Percentiles rank a stretch among this genome's conserved stretches.
These are phyloP conservation scores for Campaea margaritaria DNA, from an alignment of 2,888 invertebrate genomes.

Conservation along the genomic window DNA sequence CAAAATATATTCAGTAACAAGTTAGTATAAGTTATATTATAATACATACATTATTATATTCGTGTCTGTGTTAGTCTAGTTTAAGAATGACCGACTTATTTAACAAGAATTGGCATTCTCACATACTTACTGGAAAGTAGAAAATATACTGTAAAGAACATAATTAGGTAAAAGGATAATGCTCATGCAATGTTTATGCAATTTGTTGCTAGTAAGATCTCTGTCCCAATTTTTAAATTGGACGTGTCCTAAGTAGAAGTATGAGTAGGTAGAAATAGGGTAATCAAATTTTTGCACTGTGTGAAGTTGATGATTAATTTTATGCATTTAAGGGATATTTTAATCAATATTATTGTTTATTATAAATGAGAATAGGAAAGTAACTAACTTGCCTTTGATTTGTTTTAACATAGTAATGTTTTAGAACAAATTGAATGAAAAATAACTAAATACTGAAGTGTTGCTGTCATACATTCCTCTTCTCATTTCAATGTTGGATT, in stretches of 20 bases:
- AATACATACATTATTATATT: constrained; percentile 4
- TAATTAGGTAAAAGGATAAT: not conserved
- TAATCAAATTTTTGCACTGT: constrained; percentile 52
- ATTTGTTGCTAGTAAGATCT: constrained; percentile 7
- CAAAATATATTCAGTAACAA: constrained; percentile 19
- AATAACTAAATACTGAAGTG: not conserved
- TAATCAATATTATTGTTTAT: constrained; percentile 23
- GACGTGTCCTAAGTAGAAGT: constrained; percentile 25
- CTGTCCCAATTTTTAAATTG: constrained; percentile 10
- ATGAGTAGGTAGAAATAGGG: constrained; percentile 6
- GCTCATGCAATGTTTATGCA: not conserved
- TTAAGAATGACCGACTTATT: not conserved
- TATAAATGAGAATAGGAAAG: constrained; percentile 49
- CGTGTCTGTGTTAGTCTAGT: not conserved
- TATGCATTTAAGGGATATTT: constrained; percentile 61
- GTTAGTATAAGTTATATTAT: constrained; percentile 16
- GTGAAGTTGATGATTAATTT: constrained; percentile 55
- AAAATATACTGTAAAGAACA: too few species aligned
- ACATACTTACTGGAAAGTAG: too few species aligned
- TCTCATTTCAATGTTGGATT: constrained; percentile 46
- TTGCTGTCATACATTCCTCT: constrained; percentile 45
- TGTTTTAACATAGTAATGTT: not conserved
- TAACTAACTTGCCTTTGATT: not conserved
- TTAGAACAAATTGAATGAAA: not conserved
- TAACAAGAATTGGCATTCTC: not conserved